phyloP scores from a whole-genome alignment of 2,888 invertebrate genomes.

The Microctonus brassicae region DNA sequence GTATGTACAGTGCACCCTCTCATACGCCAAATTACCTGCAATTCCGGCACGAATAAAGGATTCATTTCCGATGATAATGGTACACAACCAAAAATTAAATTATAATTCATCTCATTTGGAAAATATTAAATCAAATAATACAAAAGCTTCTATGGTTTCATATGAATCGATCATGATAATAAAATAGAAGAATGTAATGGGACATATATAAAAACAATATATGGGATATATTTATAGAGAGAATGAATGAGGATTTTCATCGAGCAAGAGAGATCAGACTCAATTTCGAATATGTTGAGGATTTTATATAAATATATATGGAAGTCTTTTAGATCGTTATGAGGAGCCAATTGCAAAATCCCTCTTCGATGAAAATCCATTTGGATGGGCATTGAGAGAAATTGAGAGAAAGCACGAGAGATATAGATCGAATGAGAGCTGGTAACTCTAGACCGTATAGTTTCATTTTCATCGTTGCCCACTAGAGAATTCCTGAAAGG shows the following conservation, averaged over 20 bases:
- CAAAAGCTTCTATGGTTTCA: too few relatives aligned
- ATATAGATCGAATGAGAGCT: constrained; percentile 3
- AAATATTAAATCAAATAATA: not conserved
- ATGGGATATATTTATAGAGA: too few relatives aligned
- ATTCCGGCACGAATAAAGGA: constrained; percentile 23
- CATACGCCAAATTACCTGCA: constrained; percentile 21
- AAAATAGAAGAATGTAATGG: too few relatives aligned
- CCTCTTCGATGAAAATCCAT: not conserved
- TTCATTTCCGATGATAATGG: constrained; percentile 26
- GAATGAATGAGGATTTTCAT: too few relatives aligned
- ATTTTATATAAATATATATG: not conserved
- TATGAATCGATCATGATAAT: too few relatives aligned
- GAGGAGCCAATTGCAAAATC: not conserved
- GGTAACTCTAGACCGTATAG: constrained; percentile 19
- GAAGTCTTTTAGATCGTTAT: not conserved
- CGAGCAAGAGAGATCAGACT: too few relatives aligned
- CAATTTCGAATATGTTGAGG: too few relatives aligned
- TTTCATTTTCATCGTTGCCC: not conserved
- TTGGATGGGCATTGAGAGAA: not conserved
- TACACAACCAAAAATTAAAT: not conserved
- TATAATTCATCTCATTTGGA: not conserved
- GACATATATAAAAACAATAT: too few relatives aligned
- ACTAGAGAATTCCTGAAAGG: not conserved
- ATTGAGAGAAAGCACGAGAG: not conserved
- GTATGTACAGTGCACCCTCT: not conserved